These are phyloP conservation scores for Cyphomyrus plagiostoma DNA, from an alignment of 2,113 vertebrate species.

Conservation along the genomic window DNA sequence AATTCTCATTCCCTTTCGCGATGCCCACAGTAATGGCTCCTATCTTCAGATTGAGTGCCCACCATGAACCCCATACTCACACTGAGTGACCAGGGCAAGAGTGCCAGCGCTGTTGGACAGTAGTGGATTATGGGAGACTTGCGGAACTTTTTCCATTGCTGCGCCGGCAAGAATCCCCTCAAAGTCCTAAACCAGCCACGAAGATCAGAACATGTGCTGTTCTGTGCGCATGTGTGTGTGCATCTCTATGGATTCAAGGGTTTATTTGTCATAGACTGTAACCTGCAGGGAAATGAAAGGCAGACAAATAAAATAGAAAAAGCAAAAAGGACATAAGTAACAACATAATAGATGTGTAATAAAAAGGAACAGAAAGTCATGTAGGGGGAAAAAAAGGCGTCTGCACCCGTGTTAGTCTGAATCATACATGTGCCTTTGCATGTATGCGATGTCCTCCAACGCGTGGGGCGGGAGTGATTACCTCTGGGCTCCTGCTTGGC, in stretches of 20 bases:
- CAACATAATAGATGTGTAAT: not conserved
- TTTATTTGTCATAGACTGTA: not conserved
- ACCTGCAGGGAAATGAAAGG: not conserved
- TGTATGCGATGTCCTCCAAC: not conserved
- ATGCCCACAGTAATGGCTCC: slow-evolving; percentile 34
- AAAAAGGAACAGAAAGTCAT: not conserved
- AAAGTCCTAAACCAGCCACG: not conserved
- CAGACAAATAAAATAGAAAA: not conserved
- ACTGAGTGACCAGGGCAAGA: not conserved
- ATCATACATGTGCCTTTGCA: not conserved
- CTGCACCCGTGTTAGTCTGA: not conserved
- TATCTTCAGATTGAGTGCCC: not conserved
- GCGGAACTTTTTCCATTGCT: not conserved
- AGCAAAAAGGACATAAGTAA: not conserved
- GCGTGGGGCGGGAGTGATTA: slow-evolving; percentile 18
- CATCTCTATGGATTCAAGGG: not conserved
- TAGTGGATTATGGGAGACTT: not conserved
- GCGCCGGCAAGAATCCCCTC: not conserved
- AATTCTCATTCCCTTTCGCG: slow-evolving; percentile 56
- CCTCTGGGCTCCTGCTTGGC: slow-evolving; percentile 31
- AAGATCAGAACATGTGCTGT: not conserved
- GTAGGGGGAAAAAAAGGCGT: too few relatives aligned
- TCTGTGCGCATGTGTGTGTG: not conserved
- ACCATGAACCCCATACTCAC: not conserved
- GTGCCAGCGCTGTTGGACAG: not conserved